Conservation (phyloP, 2,888 invertebrate genomes). For the Ypsolopha scabrella region DNA sequence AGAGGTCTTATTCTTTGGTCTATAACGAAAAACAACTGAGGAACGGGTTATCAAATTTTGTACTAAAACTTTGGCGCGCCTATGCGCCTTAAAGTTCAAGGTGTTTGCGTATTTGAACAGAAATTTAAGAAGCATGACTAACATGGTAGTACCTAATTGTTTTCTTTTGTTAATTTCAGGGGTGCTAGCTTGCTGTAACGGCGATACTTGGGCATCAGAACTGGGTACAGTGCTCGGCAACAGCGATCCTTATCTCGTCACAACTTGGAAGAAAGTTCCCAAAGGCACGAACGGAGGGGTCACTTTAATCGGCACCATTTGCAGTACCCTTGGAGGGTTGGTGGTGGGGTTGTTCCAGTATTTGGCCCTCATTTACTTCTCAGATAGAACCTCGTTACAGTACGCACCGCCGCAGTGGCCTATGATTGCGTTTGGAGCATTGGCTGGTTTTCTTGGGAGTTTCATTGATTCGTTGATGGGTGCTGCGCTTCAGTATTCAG, state of each 20-base stretch:
- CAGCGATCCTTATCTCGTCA: constrained; percentile 80
- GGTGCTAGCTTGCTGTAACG: constrained; percentile 83
- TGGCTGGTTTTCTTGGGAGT: constrained; percentile 85
- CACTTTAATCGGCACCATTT: constrained; percentile 72
- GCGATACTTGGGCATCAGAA: constrained; percentile 94
- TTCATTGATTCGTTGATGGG: constrained; percentile 86
- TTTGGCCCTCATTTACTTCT: constrained; percentile 72
- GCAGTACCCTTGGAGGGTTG: constrained; percentile 75
- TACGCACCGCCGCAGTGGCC: constrained; percentile 84
- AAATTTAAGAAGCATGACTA: too few species aligned
- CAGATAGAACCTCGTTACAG: constrained; percentile 67
- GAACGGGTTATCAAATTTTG: too few species aligned
- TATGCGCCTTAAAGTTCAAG: too few species aligned
- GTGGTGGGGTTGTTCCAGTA: constrained; percentile 81
- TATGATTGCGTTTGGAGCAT: constrained; percentile 76
- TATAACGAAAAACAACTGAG: too few species aligned
- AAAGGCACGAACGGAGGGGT: constrained; percentile 91
- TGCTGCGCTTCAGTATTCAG: constrained; percentile 89
- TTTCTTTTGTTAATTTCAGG: constrained; percentile 48
- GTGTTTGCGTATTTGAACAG: too few species aligned
- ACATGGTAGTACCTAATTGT: neutral
- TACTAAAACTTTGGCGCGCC: too few species aligned
- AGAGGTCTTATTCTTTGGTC: too few species aligned
- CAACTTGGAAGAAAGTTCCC: constrained; percentile 80
- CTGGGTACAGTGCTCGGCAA: constrained; percentile 80